Evolutionary conservation across 2,888 invertebrate species (phyloP).

Genomic region (Cistogaster globosa): DNA sequence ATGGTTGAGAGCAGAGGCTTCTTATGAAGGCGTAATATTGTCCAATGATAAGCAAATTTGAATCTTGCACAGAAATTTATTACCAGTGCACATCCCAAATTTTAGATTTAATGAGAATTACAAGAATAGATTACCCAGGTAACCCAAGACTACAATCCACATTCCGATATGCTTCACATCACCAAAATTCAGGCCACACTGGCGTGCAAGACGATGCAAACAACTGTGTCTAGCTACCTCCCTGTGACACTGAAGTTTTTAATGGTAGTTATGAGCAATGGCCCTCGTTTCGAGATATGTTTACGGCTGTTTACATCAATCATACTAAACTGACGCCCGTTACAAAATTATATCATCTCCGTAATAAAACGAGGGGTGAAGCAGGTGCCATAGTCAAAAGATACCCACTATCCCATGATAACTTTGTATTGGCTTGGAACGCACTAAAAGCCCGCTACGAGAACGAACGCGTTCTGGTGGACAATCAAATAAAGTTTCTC

Average conservation of each 20-base stretch:
- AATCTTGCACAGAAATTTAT: not conserved
- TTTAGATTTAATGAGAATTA: not conserved
- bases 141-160: not conserved
- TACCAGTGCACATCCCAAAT: not conserved
- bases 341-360: no score
- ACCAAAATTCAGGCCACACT: no score
- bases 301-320: no score
- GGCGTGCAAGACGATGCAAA: not conserved
- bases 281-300: no score
- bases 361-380: slow-evolving; percentile 3
- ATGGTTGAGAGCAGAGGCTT: no score
- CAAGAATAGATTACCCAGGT: not conserved
- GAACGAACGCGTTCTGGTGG: not conserved
- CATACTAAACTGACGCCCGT: no score
- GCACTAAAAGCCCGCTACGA: not conserved
- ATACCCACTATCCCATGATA: not conserved
- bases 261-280: no score
- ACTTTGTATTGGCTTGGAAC: not conserved
- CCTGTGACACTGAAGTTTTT: not conserved
- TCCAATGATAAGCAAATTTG: no score
- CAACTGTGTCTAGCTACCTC: not conserved
- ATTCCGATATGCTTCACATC: not conserved
- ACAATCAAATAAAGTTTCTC: not conserved
- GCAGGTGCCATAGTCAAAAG: not conserved
- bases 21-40: no score